Evolutionary conservation across 1,140 invertebrate species (phyloP), one percentile per base, ranked within the genome.

Genomic region (Thaumetopoea pityocampa): DNA sequence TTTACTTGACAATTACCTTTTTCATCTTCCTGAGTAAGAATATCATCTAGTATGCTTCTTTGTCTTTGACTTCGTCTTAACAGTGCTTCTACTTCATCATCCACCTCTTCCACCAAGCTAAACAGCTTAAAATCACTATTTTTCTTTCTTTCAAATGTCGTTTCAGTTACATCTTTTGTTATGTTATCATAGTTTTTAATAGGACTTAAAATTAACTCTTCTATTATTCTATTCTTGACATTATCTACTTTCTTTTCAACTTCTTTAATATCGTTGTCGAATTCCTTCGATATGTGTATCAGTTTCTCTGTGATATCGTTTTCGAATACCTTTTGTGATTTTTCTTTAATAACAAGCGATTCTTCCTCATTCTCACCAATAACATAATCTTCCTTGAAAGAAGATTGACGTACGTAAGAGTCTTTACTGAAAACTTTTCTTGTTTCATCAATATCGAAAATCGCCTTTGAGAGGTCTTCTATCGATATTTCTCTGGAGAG

Each of bases 31-130:
- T 89, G 86, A 67, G 88, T 88, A 40, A 91, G 74, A 51, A 92
- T 91, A 70, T 92, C 90, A 47, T 90, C 89, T 51, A 92, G 82
- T 54, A 90, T 88, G 67, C 88, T 90, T 65, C 90, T 87, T 67
- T 92, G 90, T 57, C 87, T 87, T 69, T 90, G 87, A 50, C 90
- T 89, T 48, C 90, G 85, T 63, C 85, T 87, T 10, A 92, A 82
- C 26, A 92, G 78, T 40, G 86, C 87, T 67, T 90, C 89, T 45
- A 91, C 77, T 18, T 87, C 85, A 20, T 88, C 86, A 58, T 90
- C 89, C 1, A 70, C 57, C 16, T 85, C 82, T 24, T 88, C 87
- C 27, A 87, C 86, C 9, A 86, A 80, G 22, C 47, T 70, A 48
- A 63, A 63, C 27, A 82, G 40, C 55, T 68, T 71, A 5, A 38